Evolutionary conservation across 2,113 vertebrate genomes (phyloP), one percentile per base, ranked within the genome.

Genomic region (Passerina amoena): DNA sequence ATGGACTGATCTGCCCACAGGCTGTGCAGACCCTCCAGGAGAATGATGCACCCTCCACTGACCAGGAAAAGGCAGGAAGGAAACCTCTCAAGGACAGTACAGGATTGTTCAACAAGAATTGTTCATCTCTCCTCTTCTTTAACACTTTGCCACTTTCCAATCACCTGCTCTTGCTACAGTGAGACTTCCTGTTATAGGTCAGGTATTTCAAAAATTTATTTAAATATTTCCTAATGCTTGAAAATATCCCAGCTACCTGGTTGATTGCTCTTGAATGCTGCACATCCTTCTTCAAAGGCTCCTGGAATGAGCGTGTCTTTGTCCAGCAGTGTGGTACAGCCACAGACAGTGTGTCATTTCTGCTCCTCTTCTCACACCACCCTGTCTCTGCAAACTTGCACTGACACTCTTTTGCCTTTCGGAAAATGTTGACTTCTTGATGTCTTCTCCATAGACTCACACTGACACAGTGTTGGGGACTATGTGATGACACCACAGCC

Each of bases 401-500:
- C 86, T 92, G 92, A 91, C 95, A 92, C 48, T 72, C 88, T 94
- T 88, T 94, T 72, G 90, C 93, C 96, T 93, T 70, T 53, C 2
- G 27, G 83, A 79, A 91, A 80, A 91, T 70, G 88, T 51, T 96
- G 95, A 91, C 92, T 92, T 94, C 88, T 85, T 96, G 95, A 97
- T 91, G 86, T 33, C 88, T 91, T 77, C 95, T 91, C 96, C 77
- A 53, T 40, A 66, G 95, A 97, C 94, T 95, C 94, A 40, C 90
- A 65, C 17, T 96, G 96, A 97, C 96, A 96, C 69, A 14, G 72
- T 79, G 94, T 71, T 75, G 57, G 86, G 90, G 94, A 96, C 92
- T 96, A 84, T 84, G 90, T 96, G 96, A 96, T 96, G 96, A 96
- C 96, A 96, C 93, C 77, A 2, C 95, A 94, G 92, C 96, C 92